phyloP scores from a whole-genome alignment of 1,140 invertebrate species.

The Drosophila rufa region DNA sequence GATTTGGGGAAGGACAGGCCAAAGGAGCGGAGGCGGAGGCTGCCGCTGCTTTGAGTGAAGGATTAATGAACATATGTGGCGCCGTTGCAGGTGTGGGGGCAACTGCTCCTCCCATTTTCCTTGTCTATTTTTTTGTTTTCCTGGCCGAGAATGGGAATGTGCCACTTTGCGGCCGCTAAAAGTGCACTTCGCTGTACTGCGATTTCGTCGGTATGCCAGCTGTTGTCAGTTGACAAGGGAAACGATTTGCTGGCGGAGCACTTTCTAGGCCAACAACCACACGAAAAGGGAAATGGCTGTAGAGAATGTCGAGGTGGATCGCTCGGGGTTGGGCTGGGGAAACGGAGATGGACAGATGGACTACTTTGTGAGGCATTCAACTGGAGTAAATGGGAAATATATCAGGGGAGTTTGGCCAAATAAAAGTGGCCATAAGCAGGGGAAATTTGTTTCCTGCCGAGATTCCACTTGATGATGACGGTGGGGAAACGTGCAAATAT shows the following conservation, averaged over 20 bases:
- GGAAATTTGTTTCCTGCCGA: constrained; percentile 39
- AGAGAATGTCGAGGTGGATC: constrained; percentile 2
- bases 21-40: constrained; percentile 17
- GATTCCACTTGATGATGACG: constrained; percentile 17
- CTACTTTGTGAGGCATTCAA: constrained; percentile 57
- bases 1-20: constrained; percentile 60
- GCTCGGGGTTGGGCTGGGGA: not conserved
- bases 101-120: not conserved
- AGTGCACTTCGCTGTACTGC: constrained; percentile 76
- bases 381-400: constrained; percentile 43
- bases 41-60: constrained; percentile 69
- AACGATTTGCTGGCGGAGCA: constrained; percentile 45
- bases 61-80: constrained; percentile 73
- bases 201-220: constrained; percentile 59
- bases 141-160: constrained; percentile 23
- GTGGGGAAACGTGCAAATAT: constrained; percentile 8
- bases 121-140: constrained; percentile 14
- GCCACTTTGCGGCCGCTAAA: constrained; percentile 69
- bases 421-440: constrained; percentile 39
- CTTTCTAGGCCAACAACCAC: constrained; percentile 44
- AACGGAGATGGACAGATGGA: constrained; percentile 46
- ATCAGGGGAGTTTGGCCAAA: constrained; percentile 38
- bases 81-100: constrained; percentile 18
- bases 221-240: constrained; percentile 59
- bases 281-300: constrained; percentile 11